Evolutionary conservation across 2,113 vertebrate genomes (phyloP).

Genomic region (Junco hyemalis): DNA sequence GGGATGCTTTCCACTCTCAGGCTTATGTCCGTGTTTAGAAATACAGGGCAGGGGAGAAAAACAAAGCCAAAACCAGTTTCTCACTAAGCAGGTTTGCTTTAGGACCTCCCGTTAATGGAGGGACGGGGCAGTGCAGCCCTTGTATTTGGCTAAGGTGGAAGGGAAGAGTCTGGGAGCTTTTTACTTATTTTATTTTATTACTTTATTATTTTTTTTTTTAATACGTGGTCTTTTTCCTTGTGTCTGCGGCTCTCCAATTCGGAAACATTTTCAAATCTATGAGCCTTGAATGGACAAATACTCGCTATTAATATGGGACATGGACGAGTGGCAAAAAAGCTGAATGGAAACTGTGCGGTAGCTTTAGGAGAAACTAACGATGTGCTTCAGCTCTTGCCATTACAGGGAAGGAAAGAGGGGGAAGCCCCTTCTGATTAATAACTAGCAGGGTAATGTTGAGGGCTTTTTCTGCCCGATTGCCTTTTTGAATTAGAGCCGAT

Average conservation of each 20-base stretch:
- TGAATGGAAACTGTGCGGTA: slow-evolving; percentile 69
- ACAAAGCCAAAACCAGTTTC: slow-evolving; percentile 51
- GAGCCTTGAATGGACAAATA: slow-evolving; percentile 74
- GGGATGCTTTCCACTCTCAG: background rate
- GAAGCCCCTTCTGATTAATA: slow-evolving; percentile 82
- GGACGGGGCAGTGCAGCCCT: background rate
- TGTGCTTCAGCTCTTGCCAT: slow-evolving; percentile 66
- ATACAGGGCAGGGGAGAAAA: background rate
- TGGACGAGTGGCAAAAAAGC: slow-evolving; percentile 73
- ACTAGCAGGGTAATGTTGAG: slow-evolving; percentile 87
- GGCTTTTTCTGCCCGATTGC: slow-evolving; percentile 87
- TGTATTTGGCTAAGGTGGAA: background rate
- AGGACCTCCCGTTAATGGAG: slow-evolving; percentile 17
- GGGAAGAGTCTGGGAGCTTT: background rate
- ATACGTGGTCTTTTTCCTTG: background rate
- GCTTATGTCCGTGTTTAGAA: background rate
- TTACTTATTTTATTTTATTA: no score
- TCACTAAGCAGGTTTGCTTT: slow-evolving; percentile 57
- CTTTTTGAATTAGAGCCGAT: slow-evolving; percentile 89
- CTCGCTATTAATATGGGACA: slow-evolving; percentile 70
- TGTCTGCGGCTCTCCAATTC: background rate
- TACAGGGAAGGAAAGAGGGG: slow-evolving; percentile 60
- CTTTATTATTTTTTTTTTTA: no score
- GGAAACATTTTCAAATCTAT: slow-evolving; percentile 69
- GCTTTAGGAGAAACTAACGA: slow-evolving; percentile 69